Evolutionary conservation across 1,140 invertebrate genomes (phyloP), one percentile per base, ranked within the genome.

Genomic region (Drosophila kanapiae): DNA sequence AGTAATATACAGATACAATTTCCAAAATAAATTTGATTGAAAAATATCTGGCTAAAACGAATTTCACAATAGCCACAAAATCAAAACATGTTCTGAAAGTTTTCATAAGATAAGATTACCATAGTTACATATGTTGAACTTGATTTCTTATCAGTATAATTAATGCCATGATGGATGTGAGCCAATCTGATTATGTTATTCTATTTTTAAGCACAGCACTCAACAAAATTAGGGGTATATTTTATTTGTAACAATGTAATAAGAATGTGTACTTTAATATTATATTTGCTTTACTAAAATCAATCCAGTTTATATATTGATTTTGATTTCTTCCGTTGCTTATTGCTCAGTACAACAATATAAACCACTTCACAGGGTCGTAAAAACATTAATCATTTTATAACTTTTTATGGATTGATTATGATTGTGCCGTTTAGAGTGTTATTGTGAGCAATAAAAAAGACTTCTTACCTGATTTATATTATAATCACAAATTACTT

Each of bases 361-460:
- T 23, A 23, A 23, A 23, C 23, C 23, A 23, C 23, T 23, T 23
- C 3, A 23, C 23, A 23, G 23, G 1, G 31, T 38, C 38, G 16
- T 35, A 53, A 53, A 53, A 18, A 9, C 33, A 18, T 35, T 16
- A 18, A 35, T 35, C 16, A 14, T 38, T 38, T 38, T 38, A 38
- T 38, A 14, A 13, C 37, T 38, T 14, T 53, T 35, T 53, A 35
- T 35, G 11, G 11, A 13, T 37, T 54, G 0, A 37, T 53, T 23
- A 4, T 1, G n/a, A 16, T 1, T 16, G 0, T 16, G n/a, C 6
- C 16, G 6, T 13, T 33, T 54, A 0, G 35, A 18, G 31, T 35
- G 31, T 53, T 53, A 53, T 53, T 53, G 33, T 18, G 51, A 33
- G 51, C 6, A 37, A 54, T 54, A 54, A 54, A 54, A 23, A 9